Evolutionary conservation across 2,888 invertebrate species (phyloP).

Genomic region (Tipula helvola): DNA sequence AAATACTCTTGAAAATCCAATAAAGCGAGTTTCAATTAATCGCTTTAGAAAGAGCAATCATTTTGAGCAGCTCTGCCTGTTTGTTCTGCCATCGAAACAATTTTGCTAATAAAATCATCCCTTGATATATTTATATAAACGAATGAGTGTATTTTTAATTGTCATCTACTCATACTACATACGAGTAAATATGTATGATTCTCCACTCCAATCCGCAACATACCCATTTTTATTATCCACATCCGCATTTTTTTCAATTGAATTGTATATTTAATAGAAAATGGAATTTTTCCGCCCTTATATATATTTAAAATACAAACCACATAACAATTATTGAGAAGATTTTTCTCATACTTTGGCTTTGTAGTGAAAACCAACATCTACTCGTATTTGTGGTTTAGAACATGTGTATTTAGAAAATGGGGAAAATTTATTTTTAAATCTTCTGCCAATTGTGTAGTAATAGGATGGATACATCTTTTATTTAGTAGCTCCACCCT

Average conservation of each 20-base stretch:
- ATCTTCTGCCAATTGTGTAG: background rate
- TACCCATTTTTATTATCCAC: background rate
- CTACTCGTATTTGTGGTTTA: background rate
- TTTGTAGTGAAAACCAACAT: background rate
- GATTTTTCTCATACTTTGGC: background rate
- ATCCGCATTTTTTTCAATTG: background rate
- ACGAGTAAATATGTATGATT: background rate
- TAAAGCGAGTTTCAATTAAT: background rate
- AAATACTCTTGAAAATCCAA: background rate
- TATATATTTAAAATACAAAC: background rate
- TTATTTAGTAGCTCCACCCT: background rate
- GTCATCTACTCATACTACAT: background rate
- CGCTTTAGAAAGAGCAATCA: background rate
- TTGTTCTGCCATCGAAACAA: background rate
- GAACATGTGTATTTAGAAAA: background rate
- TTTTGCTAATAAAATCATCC: background rate
- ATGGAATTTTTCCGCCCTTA: background rate
- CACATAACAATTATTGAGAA: background rate
- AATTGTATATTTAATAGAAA: background rate
- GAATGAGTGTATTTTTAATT: background rate
- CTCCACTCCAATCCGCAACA: background rate
- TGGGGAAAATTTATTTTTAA: background rate
- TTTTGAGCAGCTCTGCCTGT: background rate
- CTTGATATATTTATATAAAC: background rate
- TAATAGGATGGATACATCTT: background rate